Evolutionary conservation across 2,888 invertebrate species (phyloP).

Genomic region (Sepioteuthis lessoniana): DNA sequence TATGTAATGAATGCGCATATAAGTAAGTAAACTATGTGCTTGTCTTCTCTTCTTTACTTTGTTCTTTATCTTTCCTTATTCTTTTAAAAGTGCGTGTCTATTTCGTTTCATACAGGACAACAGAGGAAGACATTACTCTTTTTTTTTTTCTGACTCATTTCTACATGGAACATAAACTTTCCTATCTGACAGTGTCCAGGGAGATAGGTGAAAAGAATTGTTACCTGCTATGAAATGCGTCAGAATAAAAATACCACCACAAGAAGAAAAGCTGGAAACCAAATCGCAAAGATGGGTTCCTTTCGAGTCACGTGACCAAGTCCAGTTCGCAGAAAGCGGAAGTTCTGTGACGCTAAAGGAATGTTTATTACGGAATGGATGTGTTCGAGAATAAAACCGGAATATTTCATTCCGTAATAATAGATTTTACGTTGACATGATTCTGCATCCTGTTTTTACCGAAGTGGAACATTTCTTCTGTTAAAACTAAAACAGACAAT

Average conservation of each 20-base stretch:
- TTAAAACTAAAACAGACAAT: too few species aligned
- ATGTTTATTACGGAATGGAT: neutral
- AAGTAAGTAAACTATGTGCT: too few species aligned
- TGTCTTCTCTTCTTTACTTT: too few species aligned
- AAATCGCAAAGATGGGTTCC: slow-evolving; percentile 48
- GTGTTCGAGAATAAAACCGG: neutral
- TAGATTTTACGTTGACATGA: neutral
- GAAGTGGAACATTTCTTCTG: too few species aligned
- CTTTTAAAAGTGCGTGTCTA: neutral
- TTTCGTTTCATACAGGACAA: neutral
- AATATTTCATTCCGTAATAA: neutral
- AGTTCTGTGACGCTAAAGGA: neutral
- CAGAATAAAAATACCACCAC: slow-evolving; percentile 47
- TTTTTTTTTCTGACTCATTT: neutral
- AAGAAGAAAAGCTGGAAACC: slow-evolving; percentile 46
- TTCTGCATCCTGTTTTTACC: too few species aligned
- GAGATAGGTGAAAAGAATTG: neutral
- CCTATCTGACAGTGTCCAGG: neutral
- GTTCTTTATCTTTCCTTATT: too few species aligned
- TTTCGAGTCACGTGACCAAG: slow-evolving; percentile 43
- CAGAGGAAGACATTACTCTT: neutral
- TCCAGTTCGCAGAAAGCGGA: slow-evolving; percentile 24
- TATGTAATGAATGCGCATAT: neutral
- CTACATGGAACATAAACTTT: neutral
- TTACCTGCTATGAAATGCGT: slow-evolving; percentile 48